These are phyloP conservation scores for Chaetorhynchus papuensis DNA, from an alignment of 2,113 vertebrate genomes.

Conservation along the genomic window DNA sequence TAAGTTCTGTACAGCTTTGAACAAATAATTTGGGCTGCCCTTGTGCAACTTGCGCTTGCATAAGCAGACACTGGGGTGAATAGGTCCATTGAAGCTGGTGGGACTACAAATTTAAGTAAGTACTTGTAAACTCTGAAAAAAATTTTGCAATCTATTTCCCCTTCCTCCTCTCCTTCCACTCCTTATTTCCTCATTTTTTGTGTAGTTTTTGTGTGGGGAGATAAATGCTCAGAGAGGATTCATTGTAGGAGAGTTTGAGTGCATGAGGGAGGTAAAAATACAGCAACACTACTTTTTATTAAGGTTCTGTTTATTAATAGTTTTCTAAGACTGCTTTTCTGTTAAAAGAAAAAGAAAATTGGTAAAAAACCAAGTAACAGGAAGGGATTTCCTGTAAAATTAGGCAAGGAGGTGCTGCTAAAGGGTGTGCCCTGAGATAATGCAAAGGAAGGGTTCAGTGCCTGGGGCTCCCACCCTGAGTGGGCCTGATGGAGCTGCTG, in stretches of 20 bases:
- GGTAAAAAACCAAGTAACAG: background rate
- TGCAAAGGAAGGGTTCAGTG: background rate
- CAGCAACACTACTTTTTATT: background rate
- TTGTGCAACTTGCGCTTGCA: slow-evolving; percentile 60
- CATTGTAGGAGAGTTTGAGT: background rate
- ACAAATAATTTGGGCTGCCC: slow-evolving; percentile 48
- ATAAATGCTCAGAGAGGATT: background rate
- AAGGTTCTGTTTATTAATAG: background rate
- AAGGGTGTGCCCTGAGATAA: background rate
- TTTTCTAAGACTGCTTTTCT: background rate
- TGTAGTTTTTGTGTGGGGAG: background rate
- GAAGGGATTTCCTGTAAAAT: slow-evolving; percentile 7
- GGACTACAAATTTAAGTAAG: slow-evolving; percentile 42
- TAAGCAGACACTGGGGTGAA: slow-evolving; percentile 48
- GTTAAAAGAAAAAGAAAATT: background rate
- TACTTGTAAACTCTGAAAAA: slow-evolving; percentile 19
- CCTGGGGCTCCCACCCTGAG: background rate
- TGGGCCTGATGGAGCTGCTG: background rate
- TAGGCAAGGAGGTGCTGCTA: background rate
- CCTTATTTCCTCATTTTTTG: slow-evolving; percentile 23
- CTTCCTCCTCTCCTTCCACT: background rate
- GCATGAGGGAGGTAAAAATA: background rate
- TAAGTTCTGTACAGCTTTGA: slow-evolving; percentile 44
- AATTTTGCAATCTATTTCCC: slow-evolving; percentile 33
- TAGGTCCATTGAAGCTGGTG: slow-evolving; percentile 42